phyloP scores from a whole-genome alignment of 2,113 vertebrate genomes.

The Neolamprologus longior region DNA sequence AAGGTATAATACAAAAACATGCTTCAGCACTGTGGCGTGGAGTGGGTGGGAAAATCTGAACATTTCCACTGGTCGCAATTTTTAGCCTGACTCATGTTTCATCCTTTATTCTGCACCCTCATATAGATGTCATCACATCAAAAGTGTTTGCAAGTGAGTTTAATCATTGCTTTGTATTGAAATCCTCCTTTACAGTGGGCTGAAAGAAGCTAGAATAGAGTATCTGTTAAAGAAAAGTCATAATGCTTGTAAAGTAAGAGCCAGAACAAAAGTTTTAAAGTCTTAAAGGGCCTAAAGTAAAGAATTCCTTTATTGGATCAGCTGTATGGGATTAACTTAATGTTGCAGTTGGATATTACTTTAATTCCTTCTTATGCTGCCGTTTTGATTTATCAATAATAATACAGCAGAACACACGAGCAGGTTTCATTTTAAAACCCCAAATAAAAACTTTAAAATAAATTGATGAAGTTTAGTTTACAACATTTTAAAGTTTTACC shows the following conservation, averaged over 20 bases:
- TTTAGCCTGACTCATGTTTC: background rate
- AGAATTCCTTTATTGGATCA: background rate
- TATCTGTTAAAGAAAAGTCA: no score
- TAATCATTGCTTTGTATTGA: background rate
- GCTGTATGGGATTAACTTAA: no score
- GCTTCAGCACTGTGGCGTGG: background rate
- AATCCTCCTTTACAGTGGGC: background rate
- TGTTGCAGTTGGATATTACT: background rate
- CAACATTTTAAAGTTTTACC: background rate
- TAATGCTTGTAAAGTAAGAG: background rate
- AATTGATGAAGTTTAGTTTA: background rate
- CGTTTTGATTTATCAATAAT: fast-evolving
- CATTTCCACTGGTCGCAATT: background rate
- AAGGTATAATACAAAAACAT: background rate
- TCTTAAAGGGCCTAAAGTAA: background rate
- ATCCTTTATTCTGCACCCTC: background rate
- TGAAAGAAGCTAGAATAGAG: no score
- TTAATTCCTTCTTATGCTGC: background rate
- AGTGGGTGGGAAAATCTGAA: background rate
- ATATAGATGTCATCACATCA: background rate
- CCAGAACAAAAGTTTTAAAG: background rate
- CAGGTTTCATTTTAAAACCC: background rate
- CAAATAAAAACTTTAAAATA: background rate
- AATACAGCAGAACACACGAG: background rate
- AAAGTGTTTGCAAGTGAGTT: background rate